Percentiles rank a stretch among this genome's conserved stretches.
phyloP scores from a whole-genome alignment of 2,113 vertebrate species.

The Prolemur simus region DNA sequence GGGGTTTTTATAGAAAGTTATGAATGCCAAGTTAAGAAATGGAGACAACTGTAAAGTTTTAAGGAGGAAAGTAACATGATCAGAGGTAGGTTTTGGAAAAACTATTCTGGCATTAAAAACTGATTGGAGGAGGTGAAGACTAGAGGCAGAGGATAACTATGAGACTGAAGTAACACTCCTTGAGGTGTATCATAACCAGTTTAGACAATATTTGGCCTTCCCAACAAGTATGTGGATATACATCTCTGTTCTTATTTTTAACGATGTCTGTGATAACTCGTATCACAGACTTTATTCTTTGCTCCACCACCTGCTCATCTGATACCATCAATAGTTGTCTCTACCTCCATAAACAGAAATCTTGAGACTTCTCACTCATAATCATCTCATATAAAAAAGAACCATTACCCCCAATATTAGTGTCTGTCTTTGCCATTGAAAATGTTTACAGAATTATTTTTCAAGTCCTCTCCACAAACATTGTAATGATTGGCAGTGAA shows the following conservation, averaged over 20 bases:
- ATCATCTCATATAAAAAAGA: neutral
- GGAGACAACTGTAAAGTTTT: neutral
- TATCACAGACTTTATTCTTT: neutral
- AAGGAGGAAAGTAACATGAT: neutral
- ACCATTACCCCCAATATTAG: neutral
- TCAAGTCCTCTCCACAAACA: neutral
- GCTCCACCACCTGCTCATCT: neutral
- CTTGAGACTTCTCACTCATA: neutral
- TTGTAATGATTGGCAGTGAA: neutral
- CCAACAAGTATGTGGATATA: neutral
- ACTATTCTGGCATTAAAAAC: neutral
- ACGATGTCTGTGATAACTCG: neutral
- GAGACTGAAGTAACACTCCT: neutral
- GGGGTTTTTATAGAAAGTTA: neutral
- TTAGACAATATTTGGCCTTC: neutral
- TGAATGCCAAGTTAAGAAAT: neutral
- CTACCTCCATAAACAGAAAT: neutral
- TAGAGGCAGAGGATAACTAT: neutral
- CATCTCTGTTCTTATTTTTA: neutral
- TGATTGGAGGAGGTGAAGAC: neutral
- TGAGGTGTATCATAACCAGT: neutral
- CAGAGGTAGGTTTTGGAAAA: neutral
- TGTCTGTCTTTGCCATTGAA: neutral
- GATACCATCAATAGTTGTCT: neutral
- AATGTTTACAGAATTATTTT: neutral